These are phyloP conservation scores for Tipula confusa DNA, from an alignment of 2,888 invertebrate genomes.

Conservation along the genomic window DNA sequence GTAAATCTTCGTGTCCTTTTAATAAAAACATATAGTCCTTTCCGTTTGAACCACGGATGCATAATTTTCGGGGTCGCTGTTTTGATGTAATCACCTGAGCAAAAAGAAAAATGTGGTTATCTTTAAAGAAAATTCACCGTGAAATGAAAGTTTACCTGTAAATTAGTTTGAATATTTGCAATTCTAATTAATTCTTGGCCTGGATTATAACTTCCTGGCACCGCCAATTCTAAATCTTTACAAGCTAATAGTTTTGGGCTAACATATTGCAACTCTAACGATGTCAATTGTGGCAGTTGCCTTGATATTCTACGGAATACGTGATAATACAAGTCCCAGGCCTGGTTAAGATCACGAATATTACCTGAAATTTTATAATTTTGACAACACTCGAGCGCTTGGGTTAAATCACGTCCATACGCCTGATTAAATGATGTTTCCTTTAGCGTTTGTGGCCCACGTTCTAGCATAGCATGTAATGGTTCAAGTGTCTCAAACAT, in stretches of 20 bases:
- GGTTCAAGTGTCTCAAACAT: constrained; percentile 97
- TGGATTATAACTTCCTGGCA: constrained; percentile 96
- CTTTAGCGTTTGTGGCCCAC: constrained; percentile 92
- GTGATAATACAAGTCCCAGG: constrained; percentile 99
- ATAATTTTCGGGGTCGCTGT: constrained; percentile 91
- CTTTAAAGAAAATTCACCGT: not conserved
- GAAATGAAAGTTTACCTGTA: constrained; percentile 65
- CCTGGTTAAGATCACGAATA: constrained; percentile 90
- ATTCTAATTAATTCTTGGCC: constrained; percentile 85
- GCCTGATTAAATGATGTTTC: constrained; percentile 96
- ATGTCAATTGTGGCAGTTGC: constrained; percentile 87
- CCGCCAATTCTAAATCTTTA: constrained; percentile 90
- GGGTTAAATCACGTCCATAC: constrained; percentile 88
- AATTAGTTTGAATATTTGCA: constrained; percentile 80
- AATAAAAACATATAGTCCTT: constrained; percentile 97
- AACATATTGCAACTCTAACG: constrained; percentile 90
- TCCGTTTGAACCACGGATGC: constrained; percentile 91
- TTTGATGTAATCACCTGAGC: constrained; percentile 92
- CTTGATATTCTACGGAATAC: constrained; percentile 95
- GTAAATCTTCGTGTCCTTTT: constrained; percentile 97
- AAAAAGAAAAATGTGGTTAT: not conserved
- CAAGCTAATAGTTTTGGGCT: constrained; percentile 86
- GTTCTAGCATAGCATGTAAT: constrained; percentile 86
- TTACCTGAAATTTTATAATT: constrained; percentile 81
- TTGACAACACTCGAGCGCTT: constrained; percentile 94